These are phyloP conservation scores for Coregonus sp. DNA, from an alignment of 2,797 vertebrate genomes.

Conservation along the genomic window DNA sequence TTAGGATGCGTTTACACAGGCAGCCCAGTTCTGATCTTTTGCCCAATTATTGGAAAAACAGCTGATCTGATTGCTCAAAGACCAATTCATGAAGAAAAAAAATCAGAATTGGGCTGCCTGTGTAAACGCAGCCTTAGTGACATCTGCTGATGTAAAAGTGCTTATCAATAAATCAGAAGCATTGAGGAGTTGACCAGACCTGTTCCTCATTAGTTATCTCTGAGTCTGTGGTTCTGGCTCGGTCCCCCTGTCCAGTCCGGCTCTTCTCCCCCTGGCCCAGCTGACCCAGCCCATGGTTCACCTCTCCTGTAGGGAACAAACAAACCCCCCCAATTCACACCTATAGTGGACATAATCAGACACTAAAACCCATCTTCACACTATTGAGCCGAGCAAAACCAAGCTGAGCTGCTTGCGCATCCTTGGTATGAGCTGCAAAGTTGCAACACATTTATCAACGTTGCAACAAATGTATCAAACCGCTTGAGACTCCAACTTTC, in stretches of 20 bases:
- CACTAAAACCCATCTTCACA: background rate
- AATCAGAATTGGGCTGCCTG: too few species aligned
- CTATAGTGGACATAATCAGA: background rate
- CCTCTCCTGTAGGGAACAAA: constrained; percentile 9
- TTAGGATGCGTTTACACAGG: too few species aligned
- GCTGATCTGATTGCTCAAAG: too few species aligned
- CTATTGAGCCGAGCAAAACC: background rate
- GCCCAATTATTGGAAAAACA: too few species aligned
- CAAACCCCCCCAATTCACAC: background rate
- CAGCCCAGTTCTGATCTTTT: too few species aligned
- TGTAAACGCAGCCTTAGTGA: background rate
- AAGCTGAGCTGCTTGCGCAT: background rate
- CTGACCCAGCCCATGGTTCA: background rate
- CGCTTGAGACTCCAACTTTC: background rate
- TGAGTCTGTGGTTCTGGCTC: constrained; percentile 6
- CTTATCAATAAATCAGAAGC: background rate
- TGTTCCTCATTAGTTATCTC: constrained; percentile 14
- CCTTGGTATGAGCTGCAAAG: background rate
- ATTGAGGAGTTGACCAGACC: constrained; percentile 29
- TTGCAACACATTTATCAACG: background rate
- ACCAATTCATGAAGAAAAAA: too few species aligned
- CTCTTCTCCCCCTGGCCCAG: background rate
- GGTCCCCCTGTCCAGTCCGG: background rate
- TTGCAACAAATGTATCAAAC: background rate
- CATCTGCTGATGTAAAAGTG: background rate